Conservation (phyloP, 2,888 invertebrate genomes). For the Drosophila neonasuta region DNA sequence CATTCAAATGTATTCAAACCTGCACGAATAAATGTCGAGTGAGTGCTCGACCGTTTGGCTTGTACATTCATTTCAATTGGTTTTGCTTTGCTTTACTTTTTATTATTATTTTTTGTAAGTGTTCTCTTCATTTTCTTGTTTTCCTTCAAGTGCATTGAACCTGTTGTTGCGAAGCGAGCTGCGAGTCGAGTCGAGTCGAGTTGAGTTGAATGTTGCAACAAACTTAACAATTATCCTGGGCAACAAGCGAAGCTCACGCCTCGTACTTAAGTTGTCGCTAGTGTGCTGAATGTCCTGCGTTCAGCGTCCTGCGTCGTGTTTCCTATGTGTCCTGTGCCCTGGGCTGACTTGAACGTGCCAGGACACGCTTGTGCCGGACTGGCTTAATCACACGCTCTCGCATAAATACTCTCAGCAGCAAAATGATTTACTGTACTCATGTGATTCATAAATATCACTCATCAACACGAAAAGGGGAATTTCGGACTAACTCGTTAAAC, state of each 20-base stretch:
- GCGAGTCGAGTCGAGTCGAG: background rate
- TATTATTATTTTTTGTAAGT: background rate
- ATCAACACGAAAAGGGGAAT: slow-evolving; percentile 39
- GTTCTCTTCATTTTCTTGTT: background rate
- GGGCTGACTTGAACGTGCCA: slow-evolving; percentile 36
- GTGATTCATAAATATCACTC: slow-evolving; percentile 77
- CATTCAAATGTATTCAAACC: slow-evolving; percentile 5
- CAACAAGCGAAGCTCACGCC: slow-evolving; percentile 50
- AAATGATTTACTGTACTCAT: slow-evolving; percentile 67
- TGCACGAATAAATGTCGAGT: background rate
- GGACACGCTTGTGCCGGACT: slow-evolving; percentile 40
- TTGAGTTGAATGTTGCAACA: slow-evolving; percentile 16
- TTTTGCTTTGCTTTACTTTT: background rate
- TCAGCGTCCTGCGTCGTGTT: background rate
- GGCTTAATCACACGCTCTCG: slow-evolving; percentile 51
- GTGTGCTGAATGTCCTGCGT: background rate
- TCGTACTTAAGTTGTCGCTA: slow-evolving; percentile 40
- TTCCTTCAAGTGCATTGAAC: slow-evolving; percentile 24
- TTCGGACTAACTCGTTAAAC: slow-evolving; percentile 35
- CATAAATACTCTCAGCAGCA: slow-evolving; percentile 29
- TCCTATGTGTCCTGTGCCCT: slow-evolving; percentile 2
- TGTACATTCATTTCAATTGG: background rate
- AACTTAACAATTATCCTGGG: slow-evolving; percentile 52
- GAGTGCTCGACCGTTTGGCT: background rate
- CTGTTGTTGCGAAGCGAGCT: slow-evolving; percentile 14